Evolutionary conservation across 2,113 vertebrate genomes (phyloP), one percentile per base, ranked within the genome.

Genomic region (Dermatemys mawii): DNA sequence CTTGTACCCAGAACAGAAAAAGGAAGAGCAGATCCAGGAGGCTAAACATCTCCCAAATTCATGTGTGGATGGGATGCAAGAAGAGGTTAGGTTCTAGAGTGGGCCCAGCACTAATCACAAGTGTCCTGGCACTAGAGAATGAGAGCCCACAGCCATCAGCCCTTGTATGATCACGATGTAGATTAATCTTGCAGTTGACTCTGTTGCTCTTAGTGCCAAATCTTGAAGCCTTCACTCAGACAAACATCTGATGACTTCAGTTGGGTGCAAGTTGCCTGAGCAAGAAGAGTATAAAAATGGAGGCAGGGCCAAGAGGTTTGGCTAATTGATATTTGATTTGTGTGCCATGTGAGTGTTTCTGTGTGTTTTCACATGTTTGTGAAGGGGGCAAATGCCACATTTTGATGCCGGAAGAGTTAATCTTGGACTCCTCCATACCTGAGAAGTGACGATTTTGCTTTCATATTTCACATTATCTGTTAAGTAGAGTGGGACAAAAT

Each of bases 361-460:
- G 17, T 29, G 53, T 76, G 80, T 11, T 13, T 48, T 6, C 4
- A 38, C 6, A 2, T 1, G 48, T 81, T 46, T 46, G 76, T 8
- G 81, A 92, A 63, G 80, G 94, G 41, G 84, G 94, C n/a, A 81
- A 51, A 70, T 90, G 82, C 38, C 4, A 90, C 89, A 86, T 17
- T 27, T 27, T 46, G 83, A 80, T 94, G 93, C 87, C 91, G 89
- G 90, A 93, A 97, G 94, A 96, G 86, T 93, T 93, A 94, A 95
- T 96, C 63, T 93, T 95, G 91, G 80, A 93, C 78, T 91, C 94
- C 73, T 81, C 70, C 94, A 41, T 55, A 94, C 76, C 88, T 94
- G 81, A 90, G 91, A 96, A 96, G 85, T 90, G 91, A 55, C 90
- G 35, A 53, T 97, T 93, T 83, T 83, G 11, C 76, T 97, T 73